Evolutionary conservation across 2,888 invertebrate genomes (phyloP).

Genomic region (Teinopalpus imperialis): DNA sequence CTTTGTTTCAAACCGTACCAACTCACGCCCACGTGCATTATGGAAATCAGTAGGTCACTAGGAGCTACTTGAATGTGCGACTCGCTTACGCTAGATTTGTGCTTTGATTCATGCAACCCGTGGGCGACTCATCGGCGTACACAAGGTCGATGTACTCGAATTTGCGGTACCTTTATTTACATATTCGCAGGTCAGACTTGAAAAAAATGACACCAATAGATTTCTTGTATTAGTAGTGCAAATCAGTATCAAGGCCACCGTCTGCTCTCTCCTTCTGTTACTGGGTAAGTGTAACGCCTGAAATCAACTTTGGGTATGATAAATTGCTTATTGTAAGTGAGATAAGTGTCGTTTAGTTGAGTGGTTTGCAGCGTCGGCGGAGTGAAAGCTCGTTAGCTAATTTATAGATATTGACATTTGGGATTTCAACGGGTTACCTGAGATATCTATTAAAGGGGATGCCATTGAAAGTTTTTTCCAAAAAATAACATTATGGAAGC

Average conservation of each 20-base stretch:
- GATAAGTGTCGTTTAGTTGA: constrained; percentile 73
- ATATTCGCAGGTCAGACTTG: constrained; percentile 62
- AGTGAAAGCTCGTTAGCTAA: constrained; percentile 64
- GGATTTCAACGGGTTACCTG: constrained; percentile 40
- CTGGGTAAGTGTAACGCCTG: constrained; percentile 79
- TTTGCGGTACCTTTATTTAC: constrained; percentile 77
- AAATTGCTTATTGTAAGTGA: constrained; percentile 75
- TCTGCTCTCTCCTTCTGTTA: constrained; percentile 69
- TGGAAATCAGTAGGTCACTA: constrained; percentile 80
- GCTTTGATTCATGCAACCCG: constrained; percentile 63
- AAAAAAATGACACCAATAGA: constrained; percentile 76
- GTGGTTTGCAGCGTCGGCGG: constrained; percentile 71
- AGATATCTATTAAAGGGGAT: constrained; percentile 7
- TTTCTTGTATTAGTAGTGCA: constrained; percentile 52
- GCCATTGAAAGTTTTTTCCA: constrained; percentile 4
- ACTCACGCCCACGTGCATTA: constrained; percentile 59
- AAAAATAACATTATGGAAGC: too few relatives aligned
- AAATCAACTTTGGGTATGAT: constrained; percentile 71
- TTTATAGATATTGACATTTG: constrained; percentile 21
- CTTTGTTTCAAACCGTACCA: constrained; percentile 20
- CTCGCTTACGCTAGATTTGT: constrained; percentile 54
- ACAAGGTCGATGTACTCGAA: constrained; percentile 77
- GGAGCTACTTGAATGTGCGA: constrained; percentile 54
- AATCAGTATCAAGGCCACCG: constrained; percentile 76
- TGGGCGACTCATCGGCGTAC: constrained; percentile 55